Percentiles rank a stretch among this genome's conserved stretches.
Conservation (phyloP, 2,888 invertebrate species). For the Pristionchus exspectatus region DNA sequence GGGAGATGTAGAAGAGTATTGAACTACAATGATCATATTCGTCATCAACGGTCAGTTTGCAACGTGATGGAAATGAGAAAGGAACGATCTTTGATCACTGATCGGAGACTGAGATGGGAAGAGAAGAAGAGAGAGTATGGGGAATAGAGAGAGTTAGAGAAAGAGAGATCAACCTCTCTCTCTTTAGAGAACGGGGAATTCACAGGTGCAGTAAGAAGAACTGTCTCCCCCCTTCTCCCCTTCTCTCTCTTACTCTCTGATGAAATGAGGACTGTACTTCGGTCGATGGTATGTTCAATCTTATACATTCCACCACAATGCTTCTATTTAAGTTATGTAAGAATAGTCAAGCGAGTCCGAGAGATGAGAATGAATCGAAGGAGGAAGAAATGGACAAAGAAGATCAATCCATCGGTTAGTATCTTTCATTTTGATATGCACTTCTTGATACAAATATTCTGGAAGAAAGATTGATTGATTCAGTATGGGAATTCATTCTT, state of each 20-base stretch:
- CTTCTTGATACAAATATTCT: not conserved
- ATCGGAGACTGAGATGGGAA: not conserved
- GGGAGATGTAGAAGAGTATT: too few species aligned
- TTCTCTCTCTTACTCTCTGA: not conserved
- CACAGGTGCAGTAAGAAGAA: conserved; percentile 10
- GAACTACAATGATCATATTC: not conserved
- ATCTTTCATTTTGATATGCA: not conserved
- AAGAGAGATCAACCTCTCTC: not conserved
- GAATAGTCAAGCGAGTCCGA: conserved; percentile 27
- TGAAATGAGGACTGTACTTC: conserved; percentile 25
- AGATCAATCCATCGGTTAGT: not conserved
- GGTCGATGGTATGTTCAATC: not conserved
- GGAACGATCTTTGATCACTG: not conserved
- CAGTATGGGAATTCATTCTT: not conserved
- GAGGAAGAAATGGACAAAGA: not conserved
- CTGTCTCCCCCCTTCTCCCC: not conserved
- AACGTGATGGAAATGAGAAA: not conserved
- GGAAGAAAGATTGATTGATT: not conserved
- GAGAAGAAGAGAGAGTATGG: not conserved
- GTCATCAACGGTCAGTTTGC: not conserved
- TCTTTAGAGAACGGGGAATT: not conserved
- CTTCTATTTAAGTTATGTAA: not conserved
- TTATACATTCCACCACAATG: not conserved
- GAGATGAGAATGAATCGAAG: not conserved
- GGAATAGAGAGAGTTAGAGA: not conserved